These are phyloP conservation scores for Amblyjoppa proteus DNA, from an alignment of 2,888 invertebrate genomes.

Conservation along the genomic window DNA sequence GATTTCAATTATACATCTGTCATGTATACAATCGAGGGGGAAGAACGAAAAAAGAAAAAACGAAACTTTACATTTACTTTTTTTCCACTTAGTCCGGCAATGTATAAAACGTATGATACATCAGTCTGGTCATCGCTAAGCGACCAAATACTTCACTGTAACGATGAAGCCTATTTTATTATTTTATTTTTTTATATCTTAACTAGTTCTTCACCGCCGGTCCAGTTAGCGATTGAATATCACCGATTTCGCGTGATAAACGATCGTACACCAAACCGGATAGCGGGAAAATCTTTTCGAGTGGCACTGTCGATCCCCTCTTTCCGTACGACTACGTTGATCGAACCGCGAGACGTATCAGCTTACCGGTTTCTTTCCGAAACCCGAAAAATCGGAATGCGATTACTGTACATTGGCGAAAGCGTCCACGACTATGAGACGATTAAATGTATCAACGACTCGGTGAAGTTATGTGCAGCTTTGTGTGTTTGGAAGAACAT, in stretches of 20 bases:
- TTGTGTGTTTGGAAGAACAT: constrained; percentile 61
- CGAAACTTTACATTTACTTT: constrained; percentile 34
- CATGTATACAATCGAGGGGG: constrained; percentile 77
- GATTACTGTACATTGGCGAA: constrained; percentile 46
- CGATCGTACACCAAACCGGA: neutral
- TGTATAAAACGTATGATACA: constrained; percentile 84
- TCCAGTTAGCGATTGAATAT: neutral
- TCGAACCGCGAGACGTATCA: neutral
- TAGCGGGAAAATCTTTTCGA: neutral
- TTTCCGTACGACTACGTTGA: neutral
- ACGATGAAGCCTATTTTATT: constrained; percentile 50
- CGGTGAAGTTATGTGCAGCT: constrained; percentile 53
- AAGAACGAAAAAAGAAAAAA: constrained; percentile 19
- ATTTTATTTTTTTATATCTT: constrained; percentile 40
- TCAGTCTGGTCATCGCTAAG: constrained; percentile 81
- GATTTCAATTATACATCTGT: constrained; percentile 46
- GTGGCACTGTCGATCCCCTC: neutral
- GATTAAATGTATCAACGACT: constrained; percentile 53
- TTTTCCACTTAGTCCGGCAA: constrained; percentile 77
- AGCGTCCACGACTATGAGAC: constrained; percentile 52
- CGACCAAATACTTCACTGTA: constrained; percentile 74
- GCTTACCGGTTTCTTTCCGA: neutral
- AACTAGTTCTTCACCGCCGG: neutral
- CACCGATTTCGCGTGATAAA: neutral
- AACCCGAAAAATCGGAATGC: constrained; percentile 30